Evolutionary conservation across 2,888 invertebrate genomes (phyloP).

Genomic region (Leptinotarsa juncta): DNA sequence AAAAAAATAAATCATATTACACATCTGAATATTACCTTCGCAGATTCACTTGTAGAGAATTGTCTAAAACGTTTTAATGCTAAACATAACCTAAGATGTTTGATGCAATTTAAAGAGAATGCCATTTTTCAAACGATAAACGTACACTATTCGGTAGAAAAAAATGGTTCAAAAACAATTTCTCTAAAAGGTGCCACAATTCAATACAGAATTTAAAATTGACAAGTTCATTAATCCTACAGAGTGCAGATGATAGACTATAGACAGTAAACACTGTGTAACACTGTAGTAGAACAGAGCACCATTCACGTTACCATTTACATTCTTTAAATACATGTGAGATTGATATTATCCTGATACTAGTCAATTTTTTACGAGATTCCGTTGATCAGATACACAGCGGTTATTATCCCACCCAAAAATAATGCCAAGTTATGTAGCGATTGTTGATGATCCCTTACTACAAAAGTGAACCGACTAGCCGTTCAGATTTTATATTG

Average conservation of each 20-base stretch:
- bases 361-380: background rate
- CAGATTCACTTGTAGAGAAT: constrained; percentile 1
- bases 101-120: constrained; percentile 46
- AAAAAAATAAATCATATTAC: constrained; percentile 14
- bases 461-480: too few relatives aligned
- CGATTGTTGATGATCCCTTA: too few relatives aligned
- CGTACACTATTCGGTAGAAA: background rate
- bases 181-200: background rate
- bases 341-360: too few relatives aligned
- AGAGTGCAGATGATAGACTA: too few relatives aligned
- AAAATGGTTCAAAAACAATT: background rate
- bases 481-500: too few relatives aligned
- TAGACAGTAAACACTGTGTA: too few relatives aligned
- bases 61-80: constrained; percentile 37
- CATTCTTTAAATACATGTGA: too few relatives aligned
- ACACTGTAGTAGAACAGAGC: too few relatives aligned
- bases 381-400: background rate
- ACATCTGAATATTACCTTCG: constrained; percentile 22
- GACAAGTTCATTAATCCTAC: background rate
- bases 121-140: constrained; percentile 33
- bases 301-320: background rate
- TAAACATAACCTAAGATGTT: constrained; percentile 57
- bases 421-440: too few relatives aligned
- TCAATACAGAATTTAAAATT: background rate
- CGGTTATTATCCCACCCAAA: too few relatives aligned